Evolutionary conservation across 2,888 invertebrate species (phyloP), one percentile per base, ranked within the genome.

Genomic region (Nyleta sp.): DNA sequence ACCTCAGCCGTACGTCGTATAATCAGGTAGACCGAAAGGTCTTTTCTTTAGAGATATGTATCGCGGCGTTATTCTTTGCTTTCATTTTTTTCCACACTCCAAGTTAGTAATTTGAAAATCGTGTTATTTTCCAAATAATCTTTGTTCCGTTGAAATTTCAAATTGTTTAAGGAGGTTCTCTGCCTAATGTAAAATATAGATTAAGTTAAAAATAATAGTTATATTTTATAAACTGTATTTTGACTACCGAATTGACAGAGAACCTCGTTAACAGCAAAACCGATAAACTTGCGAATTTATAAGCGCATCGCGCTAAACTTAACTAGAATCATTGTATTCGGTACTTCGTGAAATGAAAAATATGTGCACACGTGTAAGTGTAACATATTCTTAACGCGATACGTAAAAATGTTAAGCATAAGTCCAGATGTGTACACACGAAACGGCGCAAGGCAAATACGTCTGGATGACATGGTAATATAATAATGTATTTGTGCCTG

Each of bases 11-110:
- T 42, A 48, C 50, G n/a, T 70, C 18, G 59, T 71, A 71, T 71
- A 71, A 59, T 70, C 70, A 70, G 52, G 42, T 60, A 52, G 59
- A 59, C 55, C 50, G 55, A 50, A 40, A 65, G 52, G 33, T 70
- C 60, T 24, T 60, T 60, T 52, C 42, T 52, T 42, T 44, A n/a
- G 15, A 59, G 59, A 59, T 70, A 52, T 38, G 42, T 70, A 68
- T 57, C 48, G 17, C 18, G 6, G 40, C 38, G 24, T 48, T 57
- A 48, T 38, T 57, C 15, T 38, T 42, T 42, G 5, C 17, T n/a
- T 10, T 10, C 13, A n/a, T 35, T 35, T 35, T 35, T 35, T 35
- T n/a, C 35, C 42, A 35, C 35, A 46, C 46, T 42, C 42, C 28
- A 7, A 28, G 35, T 35, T 35, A 11, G 6, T 35, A n/a, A 35